Base-by-base conservation (phyloP, 2,113 vertebrate genomes). In the Pristiophorus japonicus region DNA sequence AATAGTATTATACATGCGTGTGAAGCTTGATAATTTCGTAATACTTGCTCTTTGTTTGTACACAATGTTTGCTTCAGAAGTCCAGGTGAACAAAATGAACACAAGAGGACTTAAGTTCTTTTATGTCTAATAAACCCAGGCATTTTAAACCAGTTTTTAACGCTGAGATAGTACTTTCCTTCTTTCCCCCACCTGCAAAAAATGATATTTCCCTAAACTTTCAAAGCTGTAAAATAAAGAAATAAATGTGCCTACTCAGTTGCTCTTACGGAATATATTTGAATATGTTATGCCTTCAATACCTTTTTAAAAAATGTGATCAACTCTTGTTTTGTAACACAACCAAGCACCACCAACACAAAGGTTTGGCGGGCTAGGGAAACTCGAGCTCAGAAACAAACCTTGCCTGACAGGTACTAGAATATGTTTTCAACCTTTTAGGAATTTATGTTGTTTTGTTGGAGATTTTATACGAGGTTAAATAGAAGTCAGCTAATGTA, bases 181-280 rank as follows among this genome's bases (percentile, higher is more conserved):
- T 85, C 24, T 55, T 30, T 55, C 24, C 67, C 70, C 59, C 10
- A 73, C 70, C 27, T 34, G 24, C 85, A 5, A 65, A 16, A 20
- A 63, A 91, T n/a, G 55, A 3, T 62, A 90, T 91, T 91, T 91
- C 78, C 34, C 11, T 14, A 59, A 90, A 62, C 87, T 63, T 88
- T 92, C 51, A 92, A 62, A 90, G 12, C 87, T 90, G 51, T 88
- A 62, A 90, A 38, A 92, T 63, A 38, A 92, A 92, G 59, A 92
- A 42, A 63, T 18, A 38, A 10, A 18, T 92, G 12, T 63, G 59
- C 18, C 84, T 87, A 47, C 2, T 63, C n/a, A 16, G 27, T 14
- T 38, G 16, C 1, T 63, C 30, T 62, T 22, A 38, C 18, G 8
- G 88, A 92, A 63, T 42, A 92, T 92, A 38, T n/a, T 65, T 63